A percentile compares a stretch with the other conserved stretches of the same genome.
These are phyloP conservation scores for Aphelinus atriplicis DNA, from an alignment of 1,140 invertebrate species.

Conservation along the genomic window DNA sequence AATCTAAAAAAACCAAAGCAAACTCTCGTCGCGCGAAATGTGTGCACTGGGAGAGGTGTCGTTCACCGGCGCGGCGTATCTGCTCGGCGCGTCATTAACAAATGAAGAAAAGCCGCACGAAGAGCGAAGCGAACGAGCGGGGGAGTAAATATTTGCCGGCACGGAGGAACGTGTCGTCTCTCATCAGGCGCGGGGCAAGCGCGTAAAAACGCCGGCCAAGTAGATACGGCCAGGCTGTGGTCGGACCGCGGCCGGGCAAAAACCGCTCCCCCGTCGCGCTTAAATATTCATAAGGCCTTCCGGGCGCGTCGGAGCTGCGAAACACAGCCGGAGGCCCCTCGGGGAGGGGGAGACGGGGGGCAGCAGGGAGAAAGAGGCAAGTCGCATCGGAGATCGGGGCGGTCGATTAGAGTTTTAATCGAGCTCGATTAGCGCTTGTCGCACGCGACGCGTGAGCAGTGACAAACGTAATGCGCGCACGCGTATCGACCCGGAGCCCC, in stretches of 20 bases:
- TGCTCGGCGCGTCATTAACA: too few relatives aligned
- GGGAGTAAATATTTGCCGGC: too few relatives aligned
- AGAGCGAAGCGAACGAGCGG: too few relatives aligned
- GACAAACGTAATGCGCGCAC: neutral
- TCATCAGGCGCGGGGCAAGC: neutral
- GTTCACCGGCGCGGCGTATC: too few relatives aligned
- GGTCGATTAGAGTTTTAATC: slow-evolving; percentile 18
- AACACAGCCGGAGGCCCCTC: neutral
- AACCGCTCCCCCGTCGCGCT: neutral
- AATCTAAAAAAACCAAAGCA: too few relatives aligned
- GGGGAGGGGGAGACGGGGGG: neutral
- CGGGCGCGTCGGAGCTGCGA: neutral
- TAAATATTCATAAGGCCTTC: slow-evolving; percentile 26
- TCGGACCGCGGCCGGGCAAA: neutral
- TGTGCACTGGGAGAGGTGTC: too few relatives aligned
- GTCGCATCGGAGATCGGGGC: slow-evolving; percentile 9
- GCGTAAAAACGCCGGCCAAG: neutral
- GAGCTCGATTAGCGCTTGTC: neutral
- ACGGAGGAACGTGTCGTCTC: too few relatives aligned
- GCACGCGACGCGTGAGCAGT: neutral
- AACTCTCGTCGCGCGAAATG: too few relatives aligned
- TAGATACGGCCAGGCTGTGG: neutral
- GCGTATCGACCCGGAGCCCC: neutral
- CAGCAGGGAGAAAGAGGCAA: neutral
- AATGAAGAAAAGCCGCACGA: too few relatives aligned